Evolutionary conservation across 2,113 vertebrate species (phyloP).

Genomic region (Paramisgurnus dabryanus): DNA sequence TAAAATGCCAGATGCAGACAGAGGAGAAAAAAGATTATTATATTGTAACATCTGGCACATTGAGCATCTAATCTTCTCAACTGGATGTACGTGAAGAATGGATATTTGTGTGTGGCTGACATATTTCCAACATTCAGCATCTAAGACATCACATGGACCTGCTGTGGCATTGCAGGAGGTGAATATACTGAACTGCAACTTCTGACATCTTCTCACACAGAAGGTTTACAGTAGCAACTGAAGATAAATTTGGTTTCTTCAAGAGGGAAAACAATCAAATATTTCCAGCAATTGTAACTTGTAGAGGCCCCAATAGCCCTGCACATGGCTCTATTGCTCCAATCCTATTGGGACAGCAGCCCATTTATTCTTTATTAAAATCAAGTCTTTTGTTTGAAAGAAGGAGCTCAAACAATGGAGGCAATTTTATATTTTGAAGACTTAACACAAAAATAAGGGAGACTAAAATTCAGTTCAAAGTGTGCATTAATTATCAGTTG

Average conservation of each 20-base stretch:
- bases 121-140: conserved; percentile 62
- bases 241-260: conserved; percentile 67
- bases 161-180: conserved; percentile 59
- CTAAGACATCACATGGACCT: conserved; percentile 53
- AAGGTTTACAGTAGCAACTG: conserved; percentile 36
- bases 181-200: conserved; percentile 64
- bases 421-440: conserved; percentile 63
- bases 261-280: conserved; percentile 63
- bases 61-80: conserved; percentile 61
- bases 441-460: not conserved
- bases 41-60: conserved; percentile 66
- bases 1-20: conserved; percentile 61
- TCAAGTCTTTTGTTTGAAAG: conserved; percentile 66
- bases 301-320: conserved; percentile 56
- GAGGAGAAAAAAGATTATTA: conserved; percentile 61
- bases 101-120: conserved; percentile 56
- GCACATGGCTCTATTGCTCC: conserved; percentile 63
- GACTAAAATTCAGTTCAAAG: not conserved
- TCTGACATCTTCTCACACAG: conserved; percentile 65
- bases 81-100: conserved; percentile 62
- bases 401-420: conserved; percentile 64
- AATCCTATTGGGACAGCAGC: conserved; percentile 61
- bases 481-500: too few species aligned
- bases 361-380: conserved; percentile 68
- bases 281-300: conserved; percentile 62